Evolutionary conservation across 35 echinoderm and acorn worm genomes (phyloP), one percentile per base, ranked within the genome.

Genomic region (Stichopus chloronotus): DNA sequence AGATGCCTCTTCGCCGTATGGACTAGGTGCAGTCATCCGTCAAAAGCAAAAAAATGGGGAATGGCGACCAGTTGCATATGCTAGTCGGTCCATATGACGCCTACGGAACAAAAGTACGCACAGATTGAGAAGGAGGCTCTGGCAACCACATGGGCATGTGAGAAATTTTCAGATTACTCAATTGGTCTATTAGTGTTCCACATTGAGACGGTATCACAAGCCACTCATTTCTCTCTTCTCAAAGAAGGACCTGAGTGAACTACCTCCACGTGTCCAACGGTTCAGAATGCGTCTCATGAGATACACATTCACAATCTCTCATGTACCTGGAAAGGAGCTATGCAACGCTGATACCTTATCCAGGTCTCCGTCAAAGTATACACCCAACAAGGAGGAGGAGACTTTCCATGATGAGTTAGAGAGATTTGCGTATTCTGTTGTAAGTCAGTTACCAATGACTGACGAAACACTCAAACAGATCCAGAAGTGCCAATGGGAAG

Each of bases 191-290:
- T 63, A n/a, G n/a, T 63, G 8, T 91, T 94, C 24, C 63, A 22
- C n/a, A n/a, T 93, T 74, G 95, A 96, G 63, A 93, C 88, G 30
- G 95, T n/a, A 96, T 55, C 95, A 96, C 76, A 93, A 92, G n/a
- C 88, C 95, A 91, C 63, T 96, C 8, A 56, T 94, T 6, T 57
- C 93, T n/a, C 77, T 92, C 8, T 63, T 92, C 20, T 56, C 61
- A 9, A 72, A 17, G 21, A 96, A 91, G 25, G 92, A 91, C 57
- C 72, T 96, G 16, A 58, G 77, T 22, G 93, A 96, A 56, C 56
- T 95, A 78, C 79, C 94, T 25, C 91, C 94, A 55, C 92, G 92
- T 12, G 90, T 96, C 14, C 92, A 93, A 90, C 21, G 92, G 2
- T 96, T 96, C 57, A 21, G 92, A 4, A 61, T 94, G 19, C 56